Evolutionary conservation across 2,888 invertebrate genomes (phyloP).

Genomic region (Exocentrus adspersus): DNA sequence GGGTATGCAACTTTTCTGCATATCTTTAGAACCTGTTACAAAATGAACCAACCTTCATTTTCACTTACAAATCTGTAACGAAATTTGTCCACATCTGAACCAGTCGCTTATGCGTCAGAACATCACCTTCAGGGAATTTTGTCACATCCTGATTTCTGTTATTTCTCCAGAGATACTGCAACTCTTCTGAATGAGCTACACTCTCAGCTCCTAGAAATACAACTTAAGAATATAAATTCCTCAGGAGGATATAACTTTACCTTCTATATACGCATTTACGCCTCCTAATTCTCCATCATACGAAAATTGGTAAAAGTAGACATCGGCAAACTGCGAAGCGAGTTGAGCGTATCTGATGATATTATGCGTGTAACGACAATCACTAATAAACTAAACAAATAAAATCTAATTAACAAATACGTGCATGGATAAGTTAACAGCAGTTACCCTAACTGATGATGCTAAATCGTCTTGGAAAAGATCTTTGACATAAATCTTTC

Average conservation of each 20-base stretch:
- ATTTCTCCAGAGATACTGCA: conserved; percentile 21
- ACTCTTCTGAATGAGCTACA: conserved; percentile 28
- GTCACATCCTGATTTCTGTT: neutral
- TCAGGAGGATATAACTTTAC: too few relatives aligned
- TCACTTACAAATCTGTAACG: conserved; percentile 18
- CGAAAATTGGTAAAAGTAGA: conserved; percentile 30
- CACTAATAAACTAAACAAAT: conserved; percentile 19
- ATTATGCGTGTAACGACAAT: conserved; percentile 13
- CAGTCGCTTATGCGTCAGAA: conserved; percentile 10
- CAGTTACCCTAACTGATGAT: conserved; percentile 10
- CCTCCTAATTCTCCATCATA: conserved; percentile 22
- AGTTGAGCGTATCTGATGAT: conserved; percentile 23
- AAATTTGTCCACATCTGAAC: conserved; percentile 28
- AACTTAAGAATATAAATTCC: too few relatives aligned
- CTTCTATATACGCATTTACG: conserved; percentile 1
- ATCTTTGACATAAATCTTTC: neutral
- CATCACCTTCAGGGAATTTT: conserved; percentile 22
- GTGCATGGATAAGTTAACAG: neutral
- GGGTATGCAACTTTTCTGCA: too few relatives aligned
- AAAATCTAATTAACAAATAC: neutral
- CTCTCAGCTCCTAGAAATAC: conserved; percentile 19
- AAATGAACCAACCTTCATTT: too few relatives aligned
- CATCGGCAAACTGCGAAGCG: conserved; percentile 9
- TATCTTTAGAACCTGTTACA: too few relatives aligned
- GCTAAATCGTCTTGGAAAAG: conserved; percentile 9